Base-by-base conservation (phyloP, 2,888 invertebrate genomes). In the Microctonus brassicae region DNA sequence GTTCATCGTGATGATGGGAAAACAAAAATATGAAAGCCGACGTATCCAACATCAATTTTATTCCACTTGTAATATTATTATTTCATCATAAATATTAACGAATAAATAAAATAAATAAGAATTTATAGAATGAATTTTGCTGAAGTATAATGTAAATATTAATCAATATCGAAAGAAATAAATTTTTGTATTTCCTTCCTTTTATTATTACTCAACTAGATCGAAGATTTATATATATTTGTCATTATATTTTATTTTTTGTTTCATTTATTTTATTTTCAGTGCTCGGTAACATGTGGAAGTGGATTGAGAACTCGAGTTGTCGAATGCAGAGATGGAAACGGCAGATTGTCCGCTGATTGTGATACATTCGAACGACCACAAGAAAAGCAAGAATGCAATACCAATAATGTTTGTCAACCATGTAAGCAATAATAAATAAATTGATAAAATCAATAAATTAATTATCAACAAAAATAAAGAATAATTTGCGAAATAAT, bases 281-380 rank as follows among this genome's bases (percentile, higher is more conserved):
- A 97, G 96, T 98, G 98, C 85, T 97, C 97, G n/a, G 95, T 94
- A 10, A 94, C 95, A 10, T 98, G 97, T 84, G 97, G 97, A 10
- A 94, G 92, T 84, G 97, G 97, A 0, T 89, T 94, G 36, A 95
- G 95, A 88, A 93, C 93, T 26, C 91, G 97, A 20, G 92, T 92
- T 39, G 94, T 97, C 64, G 93, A 94, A 82, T 97, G 97, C 85
- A 90, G 93, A 72, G 93, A 91, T 70, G 86, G 84, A 26, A 84
- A 84, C 65, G 85, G 84, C 22, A 78, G 82, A 57, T 78, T 83
- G 36, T 85, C 87, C 29, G 78, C 79, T 70, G 88, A 92, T 80
- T 96, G 96, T 83, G 92, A 94, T 79, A 90, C 91, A 1, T 87
- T 89, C 11, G 89, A 91, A 70, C 91, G 93, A 82, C 96, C 95